Evolutionary conservation across 2,113 vertebrate genomes (phyloP), one percentile per base, ranked within the genome.

Genomic region (Malurus alboscapulatus): DNA sequence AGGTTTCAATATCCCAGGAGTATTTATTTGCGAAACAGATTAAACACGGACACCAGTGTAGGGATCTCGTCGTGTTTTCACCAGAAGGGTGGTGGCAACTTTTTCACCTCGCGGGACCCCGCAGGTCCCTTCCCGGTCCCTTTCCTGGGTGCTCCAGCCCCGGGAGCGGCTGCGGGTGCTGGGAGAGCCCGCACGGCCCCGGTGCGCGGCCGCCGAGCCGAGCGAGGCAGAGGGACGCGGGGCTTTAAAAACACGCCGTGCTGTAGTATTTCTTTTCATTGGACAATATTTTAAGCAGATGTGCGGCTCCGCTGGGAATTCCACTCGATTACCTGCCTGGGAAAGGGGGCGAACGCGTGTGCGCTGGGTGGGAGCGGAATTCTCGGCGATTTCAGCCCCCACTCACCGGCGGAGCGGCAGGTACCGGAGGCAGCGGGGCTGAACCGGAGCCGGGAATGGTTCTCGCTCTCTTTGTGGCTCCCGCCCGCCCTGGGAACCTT

Each of bases 271-370:
- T 79, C 50, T 48, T 89, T 88, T 77, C 95, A 55, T 58, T 86
- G 95, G 96, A 38, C 75, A 58, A 38, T 81, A 79, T 94, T 97
- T 95, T 77, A 84, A 94, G 94, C 96, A 96, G 96, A 96, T 93
- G 92, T 78, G 96, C 69, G 48, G 12, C 50, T 90, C 93, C 84
- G 34, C 26, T 17, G 95, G 92, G 95, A 94, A 81, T 73, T 54
- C 19, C 12, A 20, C 93, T 78, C 58, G 10, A 24, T 86, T 92
- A 95, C 96, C 96, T 91, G 96, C 17, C 50, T 50, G 34, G 30
- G 58, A 54, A 80, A 74, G 63, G 84, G 76, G 77, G 17, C 2
- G 57, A 36, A 38, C 6, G 77, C 15, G 84, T 44, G 82, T 45
- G 89, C 4, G 54, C 17, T 30, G 84, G 68, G n/a, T 6, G 18